A percentile compares a stretch with the other conserved stretches of the same genome.
Conservation (phyloP, 1,140 invertebrate genomes). For the Copidosoma floridanum region DNA sequence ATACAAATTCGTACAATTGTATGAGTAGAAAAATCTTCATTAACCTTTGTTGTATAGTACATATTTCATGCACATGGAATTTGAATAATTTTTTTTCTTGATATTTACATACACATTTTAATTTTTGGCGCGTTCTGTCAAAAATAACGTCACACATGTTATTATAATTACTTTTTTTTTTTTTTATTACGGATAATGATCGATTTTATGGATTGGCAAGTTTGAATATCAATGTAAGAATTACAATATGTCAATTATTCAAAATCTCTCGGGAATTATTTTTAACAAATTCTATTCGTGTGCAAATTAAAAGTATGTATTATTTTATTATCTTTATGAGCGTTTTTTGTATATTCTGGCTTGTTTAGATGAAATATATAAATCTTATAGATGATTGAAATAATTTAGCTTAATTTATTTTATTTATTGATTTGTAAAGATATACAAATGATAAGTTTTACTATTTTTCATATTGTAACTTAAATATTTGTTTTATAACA, state of each 20-base stretch:
- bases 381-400: too few relatives aligned
- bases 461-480: too few relatives aligned
- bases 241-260: slow-evolving; percentile 15
- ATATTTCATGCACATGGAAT: slow-evolving; percentile 30
- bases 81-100: slow-evolving; percentile 29
- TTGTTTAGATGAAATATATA: too few relatives aligned
- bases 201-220: slow-evolving; percentile 33
- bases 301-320: too few relatives aligned
- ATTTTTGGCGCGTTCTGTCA: slow-evolving; percentile 1
- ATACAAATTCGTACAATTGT: too few relatives aligned
- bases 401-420: too few relatives aligned
- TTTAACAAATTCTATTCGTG: too few relatives aligned
- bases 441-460: too few relatives aligned
- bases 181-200: slow-evolving; percentile 30
- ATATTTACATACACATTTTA: slow-evolving; percentile 27
- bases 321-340: too few relatives aligned
- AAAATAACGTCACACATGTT: slow-evolving; percentile 27
- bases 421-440: too few relatives aligned
- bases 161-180: slow-evolving; percentile 31
- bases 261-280: not conserved
- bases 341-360: too few relatives aligned
- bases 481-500: too few relatives aligned
- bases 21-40: slow-evolving; percentile 51
- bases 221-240: slow-evolving; percentile 10
- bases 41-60: slow-evolving; percentile 30